Evolutionary conservation across 1,140 invertebrate species (phyloP), one percentile per base, ranked within the genome.

Genomic region (Diachasma alloeum): DNA sequence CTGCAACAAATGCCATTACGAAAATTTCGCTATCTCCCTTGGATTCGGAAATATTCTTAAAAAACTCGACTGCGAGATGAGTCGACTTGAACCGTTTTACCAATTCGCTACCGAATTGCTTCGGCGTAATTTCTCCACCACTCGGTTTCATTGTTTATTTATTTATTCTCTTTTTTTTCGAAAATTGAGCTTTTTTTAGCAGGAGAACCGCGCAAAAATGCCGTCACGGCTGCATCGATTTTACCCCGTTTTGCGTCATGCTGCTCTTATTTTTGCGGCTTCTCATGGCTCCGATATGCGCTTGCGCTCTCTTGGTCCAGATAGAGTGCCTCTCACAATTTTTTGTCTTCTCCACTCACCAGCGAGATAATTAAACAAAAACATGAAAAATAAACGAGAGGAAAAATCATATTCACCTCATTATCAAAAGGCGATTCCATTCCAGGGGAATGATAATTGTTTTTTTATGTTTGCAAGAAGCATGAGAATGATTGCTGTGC

Each of bases 211-310:
- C 36, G 44, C 44, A 24, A 19, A 73, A 72, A 77, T 77, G 48
- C 36, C 71, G 75, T 77, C 75, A 77, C 75, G 59, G 75, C 71
- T 77, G 15, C 75, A 77, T 77, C 69, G 75, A 77, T 77, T 77
- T 72, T 77, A 53, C 36, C 46, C 19, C 37, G 36, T 72, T 72
- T 31, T 72, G 48, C 69, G 69, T 72, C 48, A 63, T 19, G 46
- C 44, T 77, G 70, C 75, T 72, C 75, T 77, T 48, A 77, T 77
- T 77, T 77, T 77, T 72, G 75, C 70, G 59, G 75, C 75, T 77
- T 77, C 56, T 72, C 70, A 72, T 77, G 37, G 75, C 70, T 72
- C 53, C 63, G 36, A 77, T 44, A 77, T 72, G 56, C 75, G 70
- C 75, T 77, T 77, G 75, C 75, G 75, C 75, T 10, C n/a, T 56